phyloP scores from a whole-genome alignment of 2,888 invertebrate genomes.

The Lepidochitona cinerea region DNA sequence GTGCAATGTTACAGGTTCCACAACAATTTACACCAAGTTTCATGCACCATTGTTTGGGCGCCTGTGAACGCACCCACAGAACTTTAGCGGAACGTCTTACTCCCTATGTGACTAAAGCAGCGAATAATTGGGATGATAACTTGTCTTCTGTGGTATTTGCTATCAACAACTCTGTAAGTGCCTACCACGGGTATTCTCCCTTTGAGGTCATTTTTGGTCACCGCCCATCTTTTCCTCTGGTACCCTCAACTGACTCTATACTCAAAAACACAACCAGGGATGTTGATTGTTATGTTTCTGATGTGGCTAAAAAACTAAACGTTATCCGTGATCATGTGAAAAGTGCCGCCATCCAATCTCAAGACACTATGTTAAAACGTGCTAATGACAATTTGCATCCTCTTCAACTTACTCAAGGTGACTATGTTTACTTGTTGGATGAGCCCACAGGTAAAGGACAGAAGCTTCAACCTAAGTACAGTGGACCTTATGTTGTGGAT shows the following conservation, averaged over 20 bases:
- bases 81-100: background rate
- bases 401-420: constrained; percentile 17
- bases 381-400: constrained; percentile 11
- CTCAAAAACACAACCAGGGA: background rate
- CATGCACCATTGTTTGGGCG: constrained; percentile 5
- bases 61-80: background rate
- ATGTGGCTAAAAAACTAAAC: background rate
- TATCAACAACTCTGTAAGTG: background rate
- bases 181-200: background rate
- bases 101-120: background rate
- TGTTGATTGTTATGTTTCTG: background rate
- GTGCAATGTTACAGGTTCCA: background rate
- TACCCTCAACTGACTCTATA: background rate
- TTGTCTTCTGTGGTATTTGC: constrained; percentile 3
- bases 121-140: background rate
- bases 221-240: background rate
- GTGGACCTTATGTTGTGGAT: constrained; percentile 30
- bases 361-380: constrained; percentile 9
- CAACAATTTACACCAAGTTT: background rate
- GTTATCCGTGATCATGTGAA: background rate
- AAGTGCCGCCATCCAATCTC: background rate
- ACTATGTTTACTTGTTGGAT: constrained; percentile 30
- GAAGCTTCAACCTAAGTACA: constrained; percentile 28
- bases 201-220: constrained; percentile 13
- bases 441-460: constrained; percentile 23